Conservation (phyloP, 2,888 invertebrate genomes). For the Copidosoma aretas region DNA sequence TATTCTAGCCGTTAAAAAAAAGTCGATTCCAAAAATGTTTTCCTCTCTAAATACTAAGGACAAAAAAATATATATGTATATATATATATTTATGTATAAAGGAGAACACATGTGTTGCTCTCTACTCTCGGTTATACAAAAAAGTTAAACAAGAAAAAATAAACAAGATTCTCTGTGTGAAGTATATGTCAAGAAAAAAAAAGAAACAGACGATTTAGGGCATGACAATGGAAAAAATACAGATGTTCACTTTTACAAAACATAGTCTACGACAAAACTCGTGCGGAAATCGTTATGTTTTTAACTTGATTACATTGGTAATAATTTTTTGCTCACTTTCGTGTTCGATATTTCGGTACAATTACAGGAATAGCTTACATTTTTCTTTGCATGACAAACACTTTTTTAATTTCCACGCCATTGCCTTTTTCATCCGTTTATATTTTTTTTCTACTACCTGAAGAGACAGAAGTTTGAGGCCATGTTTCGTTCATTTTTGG, state of each 20-base stretch:
- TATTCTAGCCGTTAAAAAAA: conserved; percentile 40
- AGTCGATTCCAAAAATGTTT: conserved; percentile 37
- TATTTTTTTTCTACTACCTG: conserved; percentile 5
- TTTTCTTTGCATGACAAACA: neutral
- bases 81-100: conserved; percentile 26
- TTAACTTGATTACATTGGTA: neutral
- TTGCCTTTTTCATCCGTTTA: conserved; percentile 19
- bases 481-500: conserved; percentile 9
- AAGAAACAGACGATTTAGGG: conserved; percentile 28
- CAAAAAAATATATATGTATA: conserved; percentile 36
- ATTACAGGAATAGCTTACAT: neutral
- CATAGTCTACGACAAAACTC: conserved; percentile 37
- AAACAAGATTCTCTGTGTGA: conserved; percentile 36
- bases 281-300: conserved; percentile 34
- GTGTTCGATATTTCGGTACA: neutral
- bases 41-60: conserved; percentile 39
- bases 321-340: conserved; percentile 10
- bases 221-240: conserved; percentile 37
- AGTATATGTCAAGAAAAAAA: neutral
- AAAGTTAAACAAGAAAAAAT: conserved; percentile 37
- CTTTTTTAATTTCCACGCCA: neutral
- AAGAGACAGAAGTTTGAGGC: conserved; percentile 15
- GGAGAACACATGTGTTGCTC: conserved; percentile 34
- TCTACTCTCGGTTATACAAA: conserved; percentile 25
- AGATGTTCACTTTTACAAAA: conserved; percentile 31